phyloP scores from a whole-genome alignment of 2,797 vertebrate species.

The Tangara arthus region DNA sequence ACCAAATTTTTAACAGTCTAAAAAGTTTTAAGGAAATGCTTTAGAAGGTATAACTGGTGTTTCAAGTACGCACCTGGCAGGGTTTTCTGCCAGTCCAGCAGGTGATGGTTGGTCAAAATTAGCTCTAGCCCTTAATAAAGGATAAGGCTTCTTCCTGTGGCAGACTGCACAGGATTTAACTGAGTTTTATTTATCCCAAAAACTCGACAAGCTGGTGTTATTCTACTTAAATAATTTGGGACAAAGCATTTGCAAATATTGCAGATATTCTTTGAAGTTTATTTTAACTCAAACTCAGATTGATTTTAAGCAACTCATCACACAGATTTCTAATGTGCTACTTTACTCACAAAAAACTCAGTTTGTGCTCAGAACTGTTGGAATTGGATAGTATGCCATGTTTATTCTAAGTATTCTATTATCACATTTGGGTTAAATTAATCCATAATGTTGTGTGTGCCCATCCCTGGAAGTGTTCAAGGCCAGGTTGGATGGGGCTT shows the following conservation, averaged over 20 bases:
- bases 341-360: not conserved
- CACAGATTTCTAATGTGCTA: not conserved
- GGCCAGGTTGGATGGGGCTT: not conserved
- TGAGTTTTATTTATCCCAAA: not conserved
- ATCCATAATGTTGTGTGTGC: not conserved
- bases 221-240: not conserved
- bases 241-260: not conserved
- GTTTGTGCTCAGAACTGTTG: not conserved
- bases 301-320: not conserved
- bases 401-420: not conserved
- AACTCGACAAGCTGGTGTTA: rapidly evolving
- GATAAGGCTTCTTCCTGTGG: not conserved
- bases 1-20: not conserved
- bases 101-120: rapidly evolving
- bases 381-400: not conserved
- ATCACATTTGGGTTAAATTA: not conserved
- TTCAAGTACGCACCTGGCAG: rapidly evolving
- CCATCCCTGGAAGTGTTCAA: not conserved
- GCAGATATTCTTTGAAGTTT: not conserved
- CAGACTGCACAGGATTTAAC: not conserved
- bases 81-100: not conserved
- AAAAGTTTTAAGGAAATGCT: not conserved
- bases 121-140: not conserved
- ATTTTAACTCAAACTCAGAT: not conserved
- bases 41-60: not conserved